Conservation (phyloP, 2,888 invertebrate species). For the Cheilosia grossa region DNA sequence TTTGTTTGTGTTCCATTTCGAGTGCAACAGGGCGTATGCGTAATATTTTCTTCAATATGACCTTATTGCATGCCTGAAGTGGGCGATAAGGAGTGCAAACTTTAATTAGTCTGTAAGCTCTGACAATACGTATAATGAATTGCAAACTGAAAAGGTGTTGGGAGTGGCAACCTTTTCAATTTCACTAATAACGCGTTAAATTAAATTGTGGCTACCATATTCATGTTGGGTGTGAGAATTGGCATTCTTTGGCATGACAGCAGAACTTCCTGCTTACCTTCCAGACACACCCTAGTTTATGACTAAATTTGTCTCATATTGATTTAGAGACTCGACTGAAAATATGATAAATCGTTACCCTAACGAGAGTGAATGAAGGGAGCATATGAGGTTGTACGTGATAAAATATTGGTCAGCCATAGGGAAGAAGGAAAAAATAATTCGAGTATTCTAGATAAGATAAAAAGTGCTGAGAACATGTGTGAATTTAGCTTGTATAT, state of each 20-base stretch:
- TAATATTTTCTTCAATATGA: conserved; percentile 14
- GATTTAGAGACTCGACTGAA: not conserved
- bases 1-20: too few species aligned
- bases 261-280: conserved; percentile 21
- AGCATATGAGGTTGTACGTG: not conserved
- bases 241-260: not conserved
- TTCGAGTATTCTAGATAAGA: not conserved
- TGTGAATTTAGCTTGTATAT: not conserved
- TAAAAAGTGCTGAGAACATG: not conserved
- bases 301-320: not conserved
- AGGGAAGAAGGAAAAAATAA: not conserved
- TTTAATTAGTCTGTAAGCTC: conserved; percentile 22
- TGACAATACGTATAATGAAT: conserved; percentile 12
- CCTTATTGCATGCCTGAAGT: not conserved
- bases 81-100: conserved; percentile 18
- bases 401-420: not conserved
- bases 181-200: conserved; percentile 33
- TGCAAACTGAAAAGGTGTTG: conserved; percentile 7
- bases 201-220: not conserved
- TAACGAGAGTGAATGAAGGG: not conserved
- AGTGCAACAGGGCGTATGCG: conserved; percentile 26
- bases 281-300: conserved; percentile 21
- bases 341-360: not conserved
- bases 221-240: not conserved
- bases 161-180: conserved; percentile 37